Evolutionary conservation across 2,797 vertebrate species (phyloP).

Genomic region (Somateria mollissima): DNA sequence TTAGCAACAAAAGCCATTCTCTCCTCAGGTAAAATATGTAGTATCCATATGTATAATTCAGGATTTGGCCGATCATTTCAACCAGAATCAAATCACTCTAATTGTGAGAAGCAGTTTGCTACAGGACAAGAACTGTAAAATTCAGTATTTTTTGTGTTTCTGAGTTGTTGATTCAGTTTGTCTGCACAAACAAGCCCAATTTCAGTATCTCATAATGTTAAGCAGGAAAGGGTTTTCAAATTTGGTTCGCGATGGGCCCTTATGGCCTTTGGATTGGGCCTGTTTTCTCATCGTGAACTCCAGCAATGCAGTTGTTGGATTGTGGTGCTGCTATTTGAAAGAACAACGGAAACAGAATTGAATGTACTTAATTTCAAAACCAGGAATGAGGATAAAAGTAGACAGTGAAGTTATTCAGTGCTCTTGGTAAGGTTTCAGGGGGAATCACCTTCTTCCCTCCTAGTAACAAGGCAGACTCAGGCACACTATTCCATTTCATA

Average conservation of each 20-base stretch:
- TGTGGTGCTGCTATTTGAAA: neutral
- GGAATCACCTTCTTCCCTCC: neutral
- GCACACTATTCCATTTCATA: constrained; percentile 36
- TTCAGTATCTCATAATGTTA: neutral
- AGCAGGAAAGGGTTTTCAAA: neutral
- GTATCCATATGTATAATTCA: neutral
- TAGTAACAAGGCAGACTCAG: constrained; percentile 28
- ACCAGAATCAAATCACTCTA: neutral
- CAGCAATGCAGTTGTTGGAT: neutral
- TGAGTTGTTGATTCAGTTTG: neutral
- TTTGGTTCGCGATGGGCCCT: neutral
- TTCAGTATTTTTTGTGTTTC: neutral
- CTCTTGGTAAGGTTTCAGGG: neutral
- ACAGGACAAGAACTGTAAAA: neutral
- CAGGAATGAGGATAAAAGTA: neutral
- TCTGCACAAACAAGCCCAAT: neutral
- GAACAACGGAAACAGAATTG: neutral
- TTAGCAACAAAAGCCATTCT: neutral
- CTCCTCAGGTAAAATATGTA: neutral
- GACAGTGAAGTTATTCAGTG: neutral
- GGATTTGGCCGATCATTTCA: neutral
- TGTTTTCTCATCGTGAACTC: neutral
- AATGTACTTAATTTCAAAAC: neutral
- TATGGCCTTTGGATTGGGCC: neutral
- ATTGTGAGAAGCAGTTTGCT: neutral